phyloP scores from a whole-genome alignment of 2,797 vertebrate genomes.

The Spatula clypeata region DNA sequence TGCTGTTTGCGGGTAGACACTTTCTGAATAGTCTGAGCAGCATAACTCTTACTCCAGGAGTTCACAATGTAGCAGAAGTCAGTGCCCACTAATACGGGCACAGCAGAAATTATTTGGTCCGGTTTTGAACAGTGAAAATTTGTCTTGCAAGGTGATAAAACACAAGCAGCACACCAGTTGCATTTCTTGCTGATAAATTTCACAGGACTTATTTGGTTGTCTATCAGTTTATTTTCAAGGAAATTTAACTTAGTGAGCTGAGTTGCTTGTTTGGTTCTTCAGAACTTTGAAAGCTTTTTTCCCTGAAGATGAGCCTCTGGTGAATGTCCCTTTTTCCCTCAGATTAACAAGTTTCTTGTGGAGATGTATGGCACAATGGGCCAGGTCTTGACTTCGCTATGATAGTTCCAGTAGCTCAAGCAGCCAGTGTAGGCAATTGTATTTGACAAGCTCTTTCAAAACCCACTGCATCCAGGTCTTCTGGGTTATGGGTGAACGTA shows the following conservation, averaged over 20 bases:
- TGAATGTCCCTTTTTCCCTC: rapidly evolving
- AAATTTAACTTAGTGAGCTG: not conserved
- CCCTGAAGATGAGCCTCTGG: not conserved
- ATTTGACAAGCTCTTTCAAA: not conserved
- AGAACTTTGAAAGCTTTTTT: not conserved
- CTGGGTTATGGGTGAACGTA: not conserved
- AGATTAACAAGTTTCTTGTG: not conserved
- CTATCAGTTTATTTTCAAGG: not conserved
- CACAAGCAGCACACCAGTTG: not conserved
- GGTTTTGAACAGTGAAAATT: not conserved
- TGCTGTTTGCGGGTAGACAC: not conserved
- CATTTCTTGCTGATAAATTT: not conserved
- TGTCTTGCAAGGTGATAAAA: not conserved
- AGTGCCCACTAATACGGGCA: not conserved
- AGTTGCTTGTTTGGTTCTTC: not conserved
- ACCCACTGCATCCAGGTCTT: not conserved
- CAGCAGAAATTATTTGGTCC: not conserved
- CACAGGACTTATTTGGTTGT: not conserved
- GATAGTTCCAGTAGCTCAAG: not conserved
- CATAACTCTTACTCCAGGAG: not conserved
- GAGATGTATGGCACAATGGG: not conserved
- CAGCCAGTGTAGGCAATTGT: not conserved
- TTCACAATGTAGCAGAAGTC: not conserved
- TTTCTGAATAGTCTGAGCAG: not conserved
- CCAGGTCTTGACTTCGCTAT: not conserved